Evolutionary conservation across 2,113 vertebrate genomes (phyloP).

Genomic region (Hemibagrus wyckioides): DNA sequence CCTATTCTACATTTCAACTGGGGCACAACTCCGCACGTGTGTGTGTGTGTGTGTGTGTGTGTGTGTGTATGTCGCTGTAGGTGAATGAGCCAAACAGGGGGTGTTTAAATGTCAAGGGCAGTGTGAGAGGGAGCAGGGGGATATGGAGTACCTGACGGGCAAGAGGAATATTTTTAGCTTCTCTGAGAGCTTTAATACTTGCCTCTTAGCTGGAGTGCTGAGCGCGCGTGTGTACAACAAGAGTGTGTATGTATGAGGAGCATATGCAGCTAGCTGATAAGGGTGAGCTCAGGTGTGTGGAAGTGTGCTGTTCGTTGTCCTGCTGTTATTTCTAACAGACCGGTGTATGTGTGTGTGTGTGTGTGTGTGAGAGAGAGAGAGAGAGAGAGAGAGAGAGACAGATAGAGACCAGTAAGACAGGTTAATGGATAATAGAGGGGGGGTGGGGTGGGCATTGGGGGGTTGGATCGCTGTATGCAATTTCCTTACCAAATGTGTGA

Average conservation of each 20-base stretch:
- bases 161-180: slow-evolving; percentile 49
- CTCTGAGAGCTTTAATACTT: slow-evolving; percentile 33
- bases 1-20: slow-evolving; percentile 11
- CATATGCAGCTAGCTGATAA: slow-evolving; percentile 77
- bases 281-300: slow-evolving; percentile 52
- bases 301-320: slow-evolving; percentile 29
- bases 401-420: neutral
- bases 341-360: neutral
- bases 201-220: slow-evolving; percentile 27
- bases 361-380: slow-evolving; percentile 44
- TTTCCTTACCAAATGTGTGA: neutral
- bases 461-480: neutral
- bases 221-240: slow-evolving; percentile 23
- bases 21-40: neutral
- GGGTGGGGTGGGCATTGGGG: too few species aligned
- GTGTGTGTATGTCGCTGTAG: slow-evolving; percentile 19
- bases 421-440: neutral
- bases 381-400: slow-evolving; percentile 42
- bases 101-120: slow-evolving; percentile 73
- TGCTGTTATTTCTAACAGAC: slow-evolving; percentile 49
- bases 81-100: slow-evolving; percentile 53
- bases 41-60: slow-evolving; percentile 36
- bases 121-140: slow-evolving; percentile 21
- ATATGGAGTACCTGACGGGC: slow-evolving; percentile 14
- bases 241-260: slow-evolving; percentile 59